A percentile compares a stretch with the other conserved stretches of the same genome.
phyloP scores from a whole-genome alignment of 2,113 vertebrate genomes.

The Uria aalge region DNA sequence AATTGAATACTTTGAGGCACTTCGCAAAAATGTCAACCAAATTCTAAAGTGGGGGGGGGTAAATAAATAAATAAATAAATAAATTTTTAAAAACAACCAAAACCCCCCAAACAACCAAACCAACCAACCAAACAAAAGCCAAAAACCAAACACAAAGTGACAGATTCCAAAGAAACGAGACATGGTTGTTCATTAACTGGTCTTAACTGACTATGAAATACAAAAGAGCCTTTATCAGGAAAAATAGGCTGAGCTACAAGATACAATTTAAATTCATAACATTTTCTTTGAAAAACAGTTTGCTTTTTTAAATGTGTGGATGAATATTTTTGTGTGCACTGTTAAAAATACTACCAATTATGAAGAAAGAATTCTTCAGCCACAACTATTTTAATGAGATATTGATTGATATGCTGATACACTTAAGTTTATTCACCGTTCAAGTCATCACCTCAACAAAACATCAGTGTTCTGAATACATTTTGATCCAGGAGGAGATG shows the following conservation, averaged over 20 bases:
- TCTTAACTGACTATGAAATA: background rate
- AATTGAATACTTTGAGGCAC: background rate
- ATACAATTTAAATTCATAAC: background rate
- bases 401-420: background rate
- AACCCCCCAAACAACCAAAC: background rate
- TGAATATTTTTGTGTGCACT: background rate
- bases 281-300: background rate
- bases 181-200: background rate
- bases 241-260: background rate
- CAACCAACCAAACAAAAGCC: background rate
- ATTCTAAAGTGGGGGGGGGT: background rate
- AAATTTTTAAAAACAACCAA: background rate
- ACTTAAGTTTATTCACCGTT: background rate
- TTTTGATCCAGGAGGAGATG: background rate
- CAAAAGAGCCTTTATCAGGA: background rate
- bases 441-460: background rate
- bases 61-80: background rate
- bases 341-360: background rate
- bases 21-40: background rate
- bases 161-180: background rate
- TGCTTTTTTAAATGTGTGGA: background rate
- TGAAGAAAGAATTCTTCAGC: background rate
- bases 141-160: background rate
- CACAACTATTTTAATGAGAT: background rate
- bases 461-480: background rate